Conservation (phyloP, 1,140 invertebrate genomes). For the Microplitis mediator region DNA sequence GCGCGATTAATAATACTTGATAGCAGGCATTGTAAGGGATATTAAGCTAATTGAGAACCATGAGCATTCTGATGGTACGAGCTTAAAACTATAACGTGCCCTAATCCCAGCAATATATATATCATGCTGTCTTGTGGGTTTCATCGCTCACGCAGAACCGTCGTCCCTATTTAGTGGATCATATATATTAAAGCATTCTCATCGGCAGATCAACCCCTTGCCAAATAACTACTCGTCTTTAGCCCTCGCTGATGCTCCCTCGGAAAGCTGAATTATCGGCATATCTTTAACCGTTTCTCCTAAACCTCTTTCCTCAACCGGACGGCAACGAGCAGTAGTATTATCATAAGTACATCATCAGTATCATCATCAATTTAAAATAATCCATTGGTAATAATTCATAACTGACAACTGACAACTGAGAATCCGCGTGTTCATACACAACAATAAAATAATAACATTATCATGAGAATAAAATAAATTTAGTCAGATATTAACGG, state of each 20-base stretch:
- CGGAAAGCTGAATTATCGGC: constrained; percentile 30
- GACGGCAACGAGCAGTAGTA: background rate
- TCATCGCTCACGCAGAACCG: constrained; percentile 50
- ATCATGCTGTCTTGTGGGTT: constrained; percentile 53
- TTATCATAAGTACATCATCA: background rate
- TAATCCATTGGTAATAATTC: background rate
- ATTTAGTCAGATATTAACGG: too few relatives aligned
- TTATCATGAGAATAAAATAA: background rate
- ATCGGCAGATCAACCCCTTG: constrained; percentile 53
- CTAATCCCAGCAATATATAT: constrained; percentile 55
- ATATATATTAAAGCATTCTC: constrained; percentile 51
- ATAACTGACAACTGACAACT: background rate
- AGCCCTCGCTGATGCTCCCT: constrained; percentile 26
- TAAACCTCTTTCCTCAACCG: constrained; percentile 4
- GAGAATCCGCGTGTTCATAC: background rate
- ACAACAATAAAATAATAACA: background rate
- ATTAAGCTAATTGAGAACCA: constrained; percentile 43
- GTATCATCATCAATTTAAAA: background rate
- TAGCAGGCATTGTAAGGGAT: too few relatives aligned
- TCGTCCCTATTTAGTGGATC: constrained; percentile 54
- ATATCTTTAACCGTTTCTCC: constrained; percentile 19
- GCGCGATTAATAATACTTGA: too few relatives aligned
- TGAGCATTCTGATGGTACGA: constrained; percentile 41
- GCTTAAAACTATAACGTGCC: constrained; percentile 56
- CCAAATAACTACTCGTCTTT: constrained; percentile 31